Base-by-base conservation (phyloP, 1,140 invertebrate genomes). In the Drosophila nebulosa region DNA sequence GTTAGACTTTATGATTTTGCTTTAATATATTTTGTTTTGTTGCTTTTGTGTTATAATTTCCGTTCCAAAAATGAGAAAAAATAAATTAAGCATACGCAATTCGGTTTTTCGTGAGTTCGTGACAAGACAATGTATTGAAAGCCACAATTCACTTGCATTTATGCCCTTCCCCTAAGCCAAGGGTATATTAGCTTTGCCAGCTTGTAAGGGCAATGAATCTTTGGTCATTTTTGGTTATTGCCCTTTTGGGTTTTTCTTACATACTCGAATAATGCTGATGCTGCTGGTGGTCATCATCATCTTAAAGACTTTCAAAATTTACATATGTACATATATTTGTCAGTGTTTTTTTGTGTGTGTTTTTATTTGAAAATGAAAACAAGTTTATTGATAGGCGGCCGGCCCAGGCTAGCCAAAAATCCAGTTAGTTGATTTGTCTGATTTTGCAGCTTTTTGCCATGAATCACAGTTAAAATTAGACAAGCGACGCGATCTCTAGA, bases 391-490 rank as follows among this genome's bases (percentile, higher is more conserved):
- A 60, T 60, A 60, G 35, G 35, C n/a, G n/a, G n/a, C n/a, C n/a
- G n/a, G n/a, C n/a, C 36, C 57, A 60, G 57, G n/a, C 27, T 21
- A 26, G 9, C 22, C n/a, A 24, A 24, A 59, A 35, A 65, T 57
- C 46, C 50, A 69, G 67, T 75, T 71, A 68, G 30, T 61, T 61
- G 67, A 67, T 68, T 85, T 63, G 51, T 46, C 5, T 39, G 24
- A 59, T 72, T 76, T 74, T 55, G 59, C 64, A 52, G 66, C 51
- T 69, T 69, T 69, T 74, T 77, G 59, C 46, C 59, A 72, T 86
- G 81, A 86, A 86, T 86, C 81, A 86, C 69, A 69, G 70, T 79
- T 88, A 86, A 86, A 88, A 81, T 86, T 86, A 86, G 81, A 79
- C 61, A 69, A 61, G 5, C 35, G 7, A 21, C 18, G 16, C 7